phyloP scores from a whole-genome alignment of 2,888 invertebrate species.

The Sarcophaga variegata region DNA sequence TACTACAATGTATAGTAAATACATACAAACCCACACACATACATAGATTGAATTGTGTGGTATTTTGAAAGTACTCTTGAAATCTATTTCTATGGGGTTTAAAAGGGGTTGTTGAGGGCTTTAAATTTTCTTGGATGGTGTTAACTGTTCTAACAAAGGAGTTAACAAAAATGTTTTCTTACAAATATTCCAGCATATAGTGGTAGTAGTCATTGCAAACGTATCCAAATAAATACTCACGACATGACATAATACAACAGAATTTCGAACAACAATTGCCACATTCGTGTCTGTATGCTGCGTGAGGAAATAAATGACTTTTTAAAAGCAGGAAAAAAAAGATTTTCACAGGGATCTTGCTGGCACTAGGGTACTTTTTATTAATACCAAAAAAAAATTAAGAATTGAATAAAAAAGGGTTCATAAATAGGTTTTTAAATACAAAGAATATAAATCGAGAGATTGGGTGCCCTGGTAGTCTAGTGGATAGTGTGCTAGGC shows the following conservation, averaged over 20 bases:
- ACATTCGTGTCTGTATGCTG: background rate
- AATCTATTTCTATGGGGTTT: constrained; percentile 1
- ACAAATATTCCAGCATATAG: background rate
- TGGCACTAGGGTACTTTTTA: background rate
- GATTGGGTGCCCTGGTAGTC: too few species aligned
- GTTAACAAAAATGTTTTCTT: constrained; percentile 44
- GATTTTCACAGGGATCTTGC: background rate
- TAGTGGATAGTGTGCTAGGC: too few species aligned
- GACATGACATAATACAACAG: constrained; percentile 20
- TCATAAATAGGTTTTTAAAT: too few species aligned
- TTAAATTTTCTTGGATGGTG: constrained; percentile 53
- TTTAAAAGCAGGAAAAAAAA: background rate
- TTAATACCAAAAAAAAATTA: too few species aligned
- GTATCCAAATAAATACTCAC: constrained; percentile 23
- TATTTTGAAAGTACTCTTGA: background rate
- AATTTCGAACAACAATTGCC: background rate
- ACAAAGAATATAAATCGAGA: too few species aligned
- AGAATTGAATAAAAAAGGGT: too few species aligned
- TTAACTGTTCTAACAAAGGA: constrained; percentile 59
- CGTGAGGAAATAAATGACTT: background rate
- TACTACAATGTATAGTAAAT: background rate
- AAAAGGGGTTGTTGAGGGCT: background rate
- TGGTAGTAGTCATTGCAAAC: background rate
- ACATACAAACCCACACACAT: background rate
- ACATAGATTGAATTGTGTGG: background rate